Evolutionary conservation across 2,888 invertebrate species (phyloP), one percentile per base, ranked within the genome.

Genomic region (Leptinotarsa juncta): DNA sequence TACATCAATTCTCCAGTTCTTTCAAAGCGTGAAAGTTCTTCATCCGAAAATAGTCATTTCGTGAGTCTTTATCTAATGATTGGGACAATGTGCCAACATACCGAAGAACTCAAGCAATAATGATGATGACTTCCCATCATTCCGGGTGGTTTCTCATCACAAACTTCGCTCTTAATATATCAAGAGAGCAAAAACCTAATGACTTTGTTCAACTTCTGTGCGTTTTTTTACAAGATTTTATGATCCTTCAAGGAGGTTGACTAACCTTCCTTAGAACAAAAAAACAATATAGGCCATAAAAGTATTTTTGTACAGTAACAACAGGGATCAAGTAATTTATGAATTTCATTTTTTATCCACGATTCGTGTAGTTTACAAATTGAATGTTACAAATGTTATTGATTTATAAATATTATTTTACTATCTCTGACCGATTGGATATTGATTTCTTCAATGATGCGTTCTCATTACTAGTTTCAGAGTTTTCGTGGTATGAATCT

Each of bases 81-180:
- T 20, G 15, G 4, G 23, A 57, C 57, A 23, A 57, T 57, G 23
- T 57, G 15, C 23, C 14, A 23, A 57, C 57, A 57, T 23, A 57
- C 15, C 57, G 14, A 15, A 57, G 23, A 12, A 23, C 57, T 23
- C 12, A 15, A 1, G 20, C 23, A 15, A 57, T 26, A 57, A 57
- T 57, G 57, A 57, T 57, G 26, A 57, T 57, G 57, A 57, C 23
- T 57, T 57, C 20, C 15, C 57, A 57, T 57, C 57, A 57, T 57
- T 57, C 23, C 57, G 57, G 26, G 12, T 57, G 20, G 23, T 57
- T 23, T 57, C 57, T 57, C 23, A 57, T 57, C 57, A 4, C 57
- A 23, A 23, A 14, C 15, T 57, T 57, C 57, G 57, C 57, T 23
- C 15, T 23, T 57, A 57, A 57, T 23, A 57, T 57, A 15, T 57